Percentiles rank a stretch among this genome's conserved stretches.
phyloP scores from a whole-genome alignment of 2,888 invertebrate genomes.

The Tetramorium bicarinatum region DNA sequence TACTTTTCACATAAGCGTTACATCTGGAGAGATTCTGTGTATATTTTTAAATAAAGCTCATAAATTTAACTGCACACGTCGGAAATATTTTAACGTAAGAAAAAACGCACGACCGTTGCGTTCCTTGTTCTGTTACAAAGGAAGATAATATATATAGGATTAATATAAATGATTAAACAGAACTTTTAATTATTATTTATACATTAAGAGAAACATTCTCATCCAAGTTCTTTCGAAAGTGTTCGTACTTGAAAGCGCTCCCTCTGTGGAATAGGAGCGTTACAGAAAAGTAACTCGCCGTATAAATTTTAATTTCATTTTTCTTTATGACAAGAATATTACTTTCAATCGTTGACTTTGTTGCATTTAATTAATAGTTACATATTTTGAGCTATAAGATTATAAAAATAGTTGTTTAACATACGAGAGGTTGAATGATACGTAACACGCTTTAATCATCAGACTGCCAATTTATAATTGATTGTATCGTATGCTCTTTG shows the following conservation, averaged over 20 bases:
- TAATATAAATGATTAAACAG: constrained; percentile 24
- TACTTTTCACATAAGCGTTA: constrained; percentile 57
- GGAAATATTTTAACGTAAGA: constrained; percentile 43
- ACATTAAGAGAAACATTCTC: not conserved
- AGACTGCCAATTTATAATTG: constrained; percentile 73
- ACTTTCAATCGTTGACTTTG: constrained; percentile 4
- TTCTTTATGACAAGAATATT: not conserved
- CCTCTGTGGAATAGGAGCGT: not conserved
- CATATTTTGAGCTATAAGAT: constrained; percentile 11
- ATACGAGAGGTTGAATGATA: constrained; percentile 23
- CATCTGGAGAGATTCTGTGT: constrained; percentile 60
- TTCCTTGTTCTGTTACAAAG: constrained; percentile 33
- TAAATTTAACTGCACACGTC: constrained; percentile 59
- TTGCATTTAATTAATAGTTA: constrained; percentile 34
- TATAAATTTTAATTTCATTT: not conserved
- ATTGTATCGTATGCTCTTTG: constrained; percentile 69
- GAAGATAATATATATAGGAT: constrained; percentile 9
- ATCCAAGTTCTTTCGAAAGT: not conserved
- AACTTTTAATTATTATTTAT: constrained; percentile 24
- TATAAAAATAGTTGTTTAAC: constrained; percentile 18
- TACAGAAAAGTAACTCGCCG: not conserved
- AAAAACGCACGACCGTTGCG: constrained; percentile 1
- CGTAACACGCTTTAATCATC: constrained; percentile 51
- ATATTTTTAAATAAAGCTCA: constrained; percentile 73
- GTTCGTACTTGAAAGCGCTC: not conserved